Conservation (phyloP, 53 echinoderm and acorn worm genomes). For the Paelopatides confundens region DNA sequence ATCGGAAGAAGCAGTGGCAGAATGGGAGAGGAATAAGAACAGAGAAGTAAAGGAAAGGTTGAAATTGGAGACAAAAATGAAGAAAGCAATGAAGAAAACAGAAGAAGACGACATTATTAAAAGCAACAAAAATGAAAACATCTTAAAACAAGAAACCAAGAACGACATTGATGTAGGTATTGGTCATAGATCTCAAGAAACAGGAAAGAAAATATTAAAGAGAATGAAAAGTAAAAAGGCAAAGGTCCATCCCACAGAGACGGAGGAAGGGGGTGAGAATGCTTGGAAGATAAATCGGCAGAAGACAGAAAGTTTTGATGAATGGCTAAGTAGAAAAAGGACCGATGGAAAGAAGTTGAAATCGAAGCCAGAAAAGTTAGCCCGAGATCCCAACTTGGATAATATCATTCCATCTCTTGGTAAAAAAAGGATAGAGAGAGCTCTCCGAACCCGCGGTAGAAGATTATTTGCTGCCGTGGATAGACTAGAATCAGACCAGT, state of each 20-base stretch:
- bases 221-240: background rate
- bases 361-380: slow-evolving; percentile 22
- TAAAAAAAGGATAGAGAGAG: slow-evolving; percentile 77
- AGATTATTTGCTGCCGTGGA: slow-evolving; percentile 56
- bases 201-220: background rate
- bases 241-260: background rate
- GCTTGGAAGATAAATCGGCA: background rate
- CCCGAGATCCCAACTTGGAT: slow-evolving; percentile 69
- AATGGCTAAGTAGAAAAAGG: slow-evolving; percentile 2
- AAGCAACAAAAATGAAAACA: background rate
- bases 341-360: background rate
- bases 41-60: slow-evolving; percentile 41
- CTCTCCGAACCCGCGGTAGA: slow-evolving; percentile 57
- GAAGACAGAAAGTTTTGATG: slow-evolving; percentile 9
- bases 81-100: slow-evolving; percentile 4
- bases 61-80: slow-evolving; percentile 34
- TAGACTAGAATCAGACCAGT: slow-evolving; percentile 16
- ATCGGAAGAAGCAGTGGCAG: slow-evolving; percentile 43
- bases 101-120: background rate
- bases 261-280: background rate
- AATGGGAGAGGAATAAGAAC: slow-evolving; percentile 46
- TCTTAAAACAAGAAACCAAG: background rate
- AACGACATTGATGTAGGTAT: background rate
- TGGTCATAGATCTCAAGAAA: background rate
- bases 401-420: slow-evolving; percentile 78